Evolutionary conservation across 2,888 invertebrate genomes (phyloP), one percentile per base, ranked within the genome.

Genomic region (Sinodicranocentrus sp.): DNA sequence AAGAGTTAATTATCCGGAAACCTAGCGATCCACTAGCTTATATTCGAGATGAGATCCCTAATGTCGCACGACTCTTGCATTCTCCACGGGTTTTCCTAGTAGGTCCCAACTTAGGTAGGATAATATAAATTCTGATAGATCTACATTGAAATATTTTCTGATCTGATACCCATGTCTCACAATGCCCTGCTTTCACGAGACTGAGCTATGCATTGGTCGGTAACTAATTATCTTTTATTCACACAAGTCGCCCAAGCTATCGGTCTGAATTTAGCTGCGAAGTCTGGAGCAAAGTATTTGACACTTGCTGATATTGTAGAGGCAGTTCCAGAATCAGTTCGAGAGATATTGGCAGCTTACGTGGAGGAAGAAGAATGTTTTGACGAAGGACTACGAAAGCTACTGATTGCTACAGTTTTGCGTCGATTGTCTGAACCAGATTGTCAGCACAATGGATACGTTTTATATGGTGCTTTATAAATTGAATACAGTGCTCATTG

Each of bases 21-120:
- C 88, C 88, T 8, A 19, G 54, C 2, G 88, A 88, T 52, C 88
- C 88, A 3, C 63, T 88, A 13, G 63, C 26, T 15, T 88, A 82
- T 59, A 87, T 88, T 54, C 44, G 72, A n/a, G 86, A 88, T 63
- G 85, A 88, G 39, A 25, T 87, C 17, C 72, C 77, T 0, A 75
- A 84, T n/a, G 84, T 88, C 52, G 86, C 86, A 10, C 57, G 63
- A 19, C 77, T 80, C 8, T 48, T 88, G 2, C 61, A 86, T 17
- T 21, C 67, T 43, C 88, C 87, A 0, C 54, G 82, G 33, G 85
- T 82, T 17, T 88, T 88, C 59, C 44, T 88, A 15, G 48, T 88
- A 25, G 88, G 88, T 17, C 75, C 70, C 1, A 71, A 65, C 48
- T 70, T 72, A 17, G 76, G 84, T 86, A 68, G 17, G 33, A 13